Evolutionary conservation across 2,888 invertebrate genomes (phyloP), one percentile per base, ranked within the genome.

Genomic region (Cyaniris semiargus): DNA sequence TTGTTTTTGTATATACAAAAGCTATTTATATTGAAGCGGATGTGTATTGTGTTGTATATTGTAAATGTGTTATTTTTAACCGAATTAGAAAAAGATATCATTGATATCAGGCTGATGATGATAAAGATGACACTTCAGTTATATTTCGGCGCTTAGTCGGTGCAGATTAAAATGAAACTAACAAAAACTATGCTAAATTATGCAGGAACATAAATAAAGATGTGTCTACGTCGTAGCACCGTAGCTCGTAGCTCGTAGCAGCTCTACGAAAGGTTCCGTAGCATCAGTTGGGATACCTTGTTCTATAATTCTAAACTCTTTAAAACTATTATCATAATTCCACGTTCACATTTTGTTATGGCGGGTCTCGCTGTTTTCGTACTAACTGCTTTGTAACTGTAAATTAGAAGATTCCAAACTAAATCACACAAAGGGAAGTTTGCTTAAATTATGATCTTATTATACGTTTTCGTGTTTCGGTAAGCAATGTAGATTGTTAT

Each of bases 261-360:
- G 85, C 85, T 85, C 86, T 85, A 82, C 82, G 83, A 82, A 81
- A 81, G 83, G 83, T 81, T 66, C 81, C 86, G 87, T 88, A 88
- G 87, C 83, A 83, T 82, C 83, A 84, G 84, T 87, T 83, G 86
- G 86, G 86, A 87, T 87, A 85, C 83, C 85, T 85, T 86, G 85
- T 85, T 85, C 85, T 84, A 87, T 90, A 90, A 89, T 90, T 90
- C 85, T 90, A 89, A 90, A 91, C 88, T 90, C 87, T 90, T 90
- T 90, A 86, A 90, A 91, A 91, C 90, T 92, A 92, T 89, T 90
- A 90, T 89, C 89, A 92, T 92, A 92, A 92, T 89, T 92, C 86
- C 87, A 88, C 85, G 86, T 88, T 89, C 87, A 85, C 88, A 90
- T 90, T 90, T 86, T 91, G 91, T 90, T 88, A 89, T 85, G 86